Evolutionary conservation across 2,888 invertebrate species (phyloP).

Genomic region (Halictus quadricinctus): DNA sequence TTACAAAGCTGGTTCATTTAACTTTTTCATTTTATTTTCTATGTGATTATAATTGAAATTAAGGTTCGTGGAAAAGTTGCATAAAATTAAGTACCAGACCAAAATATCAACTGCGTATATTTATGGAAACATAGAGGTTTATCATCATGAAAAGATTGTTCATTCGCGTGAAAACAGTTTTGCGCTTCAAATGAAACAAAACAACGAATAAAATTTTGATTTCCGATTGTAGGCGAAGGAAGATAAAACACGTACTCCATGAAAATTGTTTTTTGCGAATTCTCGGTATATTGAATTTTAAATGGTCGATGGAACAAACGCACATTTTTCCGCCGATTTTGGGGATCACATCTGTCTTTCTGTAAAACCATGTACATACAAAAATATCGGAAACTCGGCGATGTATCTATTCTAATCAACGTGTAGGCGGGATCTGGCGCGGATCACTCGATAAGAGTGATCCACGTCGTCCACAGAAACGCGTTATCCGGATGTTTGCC

Average conservation of each 20-base stretch:
- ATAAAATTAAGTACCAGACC: background rate
- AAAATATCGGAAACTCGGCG: background rate
- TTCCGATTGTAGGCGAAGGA: background rate
- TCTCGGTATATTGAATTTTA: background rate
- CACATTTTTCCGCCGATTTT: background rate
- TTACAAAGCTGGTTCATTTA: too few relatives aligned
- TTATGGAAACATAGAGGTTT: background rate
- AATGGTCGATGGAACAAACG: background rate
- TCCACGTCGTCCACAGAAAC: constrained; percentile 5
- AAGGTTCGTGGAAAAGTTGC: too few relatives aligned
- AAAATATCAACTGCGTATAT: background rate
- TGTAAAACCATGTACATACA: background rate
- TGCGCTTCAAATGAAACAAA: background rate
- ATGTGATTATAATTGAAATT: too few relatives aligned
- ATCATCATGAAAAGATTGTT: background rate
- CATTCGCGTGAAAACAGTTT: background rate
- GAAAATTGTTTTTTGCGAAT: background rate
- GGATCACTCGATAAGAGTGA: constrained; percentile 51
- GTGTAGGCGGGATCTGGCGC: constrained; percentile 33
- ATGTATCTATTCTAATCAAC: constrained; percentile 14
- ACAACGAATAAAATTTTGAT: background rate
- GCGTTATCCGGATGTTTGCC: constrained; percentile 47
- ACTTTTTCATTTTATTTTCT: too few relatives aligned
- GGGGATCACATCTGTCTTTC: background rate
- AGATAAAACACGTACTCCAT: background rate